Percentiles rank a stretch among this genome's conserved stretches.
These are phyloP conservation scores for Diachasmimorpha longicaudata DNA, from an alignment of 1,140 invertebrate genomes.

Conservation along the genomic window DNA sequence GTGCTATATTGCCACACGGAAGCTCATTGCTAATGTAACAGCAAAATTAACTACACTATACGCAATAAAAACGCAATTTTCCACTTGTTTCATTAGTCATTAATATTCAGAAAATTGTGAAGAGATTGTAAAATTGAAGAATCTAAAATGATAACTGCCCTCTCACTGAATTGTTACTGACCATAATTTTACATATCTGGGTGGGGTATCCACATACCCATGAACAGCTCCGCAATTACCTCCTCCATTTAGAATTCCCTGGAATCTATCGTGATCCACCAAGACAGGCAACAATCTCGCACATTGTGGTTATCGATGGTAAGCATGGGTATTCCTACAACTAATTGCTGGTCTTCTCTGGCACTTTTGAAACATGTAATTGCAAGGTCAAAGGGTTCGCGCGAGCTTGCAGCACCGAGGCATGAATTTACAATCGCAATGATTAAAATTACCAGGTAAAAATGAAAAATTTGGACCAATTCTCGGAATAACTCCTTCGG, in stretches of 20 bases:
- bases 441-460: not conserved
- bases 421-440: not conserved
- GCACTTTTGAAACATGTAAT: slow-evolving; percentile 35
- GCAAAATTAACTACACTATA: no score
- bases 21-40: no score
- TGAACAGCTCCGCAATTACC: not conserved
- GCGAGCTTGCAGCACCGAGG: slow-evolving; percentile 7
- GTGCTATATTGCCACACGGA: no score
- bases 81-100: no score
- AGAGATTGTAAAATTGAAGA: no score
- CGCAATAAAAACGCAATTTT: no score
- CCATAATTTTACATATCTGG: no score
- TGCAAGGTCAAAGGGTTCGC: slow-evolving; percentile 30
- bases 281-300: not conserved
- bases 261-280: not conserved
- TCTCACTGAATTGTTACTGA: no score
- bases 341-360: slow-evolving; percentile 20
- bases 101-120: no score
- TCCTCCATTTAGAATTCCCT: not conserved
- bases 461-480: not conserved
- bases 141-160: no score
- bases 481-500: not conserved
- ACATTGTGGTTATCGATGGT: slow-evolving; percentile 4
- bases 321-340: not conserved
- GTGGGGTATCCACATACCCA: not conserved